phyloP scores from a whole-genome alignment of 2,888 invertebrate species.

The Gibbula magus region DNA sequence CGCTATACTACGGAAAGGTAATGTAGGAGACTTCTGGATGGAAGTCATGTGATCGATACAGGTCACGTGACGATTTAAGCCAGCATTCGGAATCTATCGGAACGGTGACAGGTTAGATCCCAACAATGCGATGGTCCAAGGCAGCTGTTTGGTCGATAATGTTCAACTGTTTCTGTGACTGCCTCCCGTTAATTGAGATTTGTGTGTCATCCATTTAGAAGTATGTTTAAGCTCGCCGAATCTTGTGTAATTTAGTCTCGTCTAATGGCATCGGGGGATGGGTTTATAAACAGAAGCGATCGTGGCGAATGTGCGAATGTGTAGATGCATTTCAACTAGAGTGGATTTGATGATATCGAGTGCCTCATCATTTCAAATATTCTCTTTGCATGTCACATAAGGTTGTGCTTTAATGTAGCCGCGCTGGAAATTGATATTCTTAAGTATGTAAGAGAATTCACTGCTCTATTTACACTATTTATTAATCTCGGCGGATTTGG shows the following conservation, averaged over 20 bases:
- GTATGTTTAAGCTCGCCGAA: not conserved
- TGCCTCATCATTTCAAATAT: too few species aligned
- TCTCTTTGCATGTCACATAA: too few species aligned
- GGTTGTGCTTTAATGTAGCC: too few species aligned
- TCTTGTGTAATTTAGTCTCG: conserved; percentile 1
- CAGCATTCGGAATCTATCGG: too few species aligned
- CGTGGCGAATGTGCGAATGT: not conserved
- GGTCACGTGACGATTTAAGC: not conserved
- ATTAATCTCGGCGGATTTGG: too few species aligned
- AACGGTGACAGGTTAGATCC: too few species aligned
- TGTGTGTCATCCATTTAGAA: conserved; percentile 4
- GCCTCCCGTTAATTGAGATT: not conserved
- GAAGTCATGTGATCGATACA: not conserved
- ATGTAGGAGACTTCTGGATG: not conserved
- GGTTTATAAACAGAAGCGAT: not conserved
- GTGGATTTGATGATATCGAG: too few species aligned
- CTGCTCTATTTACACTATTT: too few species aligned
- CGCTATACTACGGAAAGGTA: conserved; percentile 24
- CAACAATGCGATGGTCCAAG: not conserved
- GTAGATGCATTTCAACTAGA: not conserved
- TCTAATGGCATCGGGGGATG: not conserved
- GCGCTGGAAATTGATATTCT: too few species aligned
- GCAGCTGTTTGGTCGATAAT: not conserved
- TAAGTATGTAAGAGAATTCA: too few species aligned
- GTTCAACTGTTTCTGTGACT: not conserved